Conservation (phyloP, 2,888 invertebrate genomes). For the Tinea pellionella region DNA sequence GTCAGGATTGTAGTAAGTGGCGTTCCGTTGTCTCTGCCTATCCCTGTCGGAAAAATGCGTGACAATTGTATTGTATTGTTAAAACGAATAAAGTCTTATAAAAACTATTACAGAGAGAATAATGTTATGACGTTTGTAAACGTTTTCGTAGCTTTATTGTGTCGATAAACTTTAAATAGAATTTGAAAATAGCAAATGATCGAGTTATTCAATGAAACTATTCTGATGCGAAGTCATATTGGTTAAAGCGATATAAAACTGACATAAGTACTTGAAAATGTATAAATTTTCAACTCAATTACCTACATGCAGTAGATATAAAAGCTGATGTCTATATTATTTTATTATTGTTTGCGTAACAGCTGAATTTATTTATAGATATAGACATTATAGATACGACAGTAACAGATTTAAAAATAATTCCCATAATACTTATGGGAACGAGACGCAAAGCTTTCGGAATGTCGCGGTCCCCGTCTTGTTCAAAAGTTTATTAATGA, state of each 20-base stretch:
- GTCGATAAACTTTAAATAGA: neutral
- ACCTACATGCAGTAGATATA: neutral
- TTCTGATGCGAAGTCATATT: neutral
- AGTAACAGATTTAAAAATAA: too few species aligned
- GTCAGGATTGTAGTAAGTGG: too few species aligned
- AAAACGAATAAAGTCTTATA: neutral
- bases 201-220: neutral
- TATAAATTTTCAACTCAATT: neutral
- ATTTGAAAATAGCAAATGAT: neutral
- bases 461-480: too few species aligned
- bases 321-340: neutral
- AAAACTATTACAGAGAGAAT: neutral
- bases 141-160: constrained; percentile 5
- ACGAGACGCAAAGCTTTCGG: too few species aligned
- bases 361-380: too few species aligned
- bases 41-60: too few species aligned
- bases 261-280: neutral
- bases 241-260: neutral
- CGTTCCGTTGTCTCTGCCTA: too few species aligned
- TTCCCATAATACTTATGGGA: too few species aligned
- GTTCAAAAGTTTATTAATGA: too few species aligned
- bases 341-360: too few species aligned
- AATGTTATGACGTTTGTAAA: constrained; percentile 2
- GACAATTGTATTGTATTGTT: too few species aligned
- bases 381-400: too few species aligned